Base-by-base conservation (phyloP, 1,140 invertebrate species). In the Grapholita molesta region DNA sequence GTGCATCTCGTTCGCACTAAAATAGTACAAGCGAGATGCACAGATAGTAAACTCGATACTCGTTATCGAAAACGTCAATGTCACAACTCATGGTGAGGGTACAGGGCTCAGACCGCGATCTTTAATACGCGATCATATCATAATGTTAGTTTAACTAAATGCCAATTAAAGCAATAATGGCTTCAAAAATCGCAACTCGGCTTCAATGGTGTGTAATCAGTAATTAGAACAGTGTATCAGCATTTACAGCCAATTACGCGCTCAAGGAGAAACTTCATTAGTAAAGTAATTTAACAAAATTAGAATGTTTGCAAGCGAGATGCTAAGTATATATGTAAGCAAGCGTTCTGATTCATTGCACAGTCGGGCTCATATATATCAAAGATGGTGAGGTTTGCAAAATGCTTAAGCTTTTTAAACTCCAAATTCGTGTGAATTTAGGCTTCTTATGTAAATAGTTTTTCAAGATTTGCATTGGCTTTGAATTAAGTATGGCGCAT, bases 261-360 rank as follows among this genome's bases (percentile, higher is more conserved):
- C 61, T 18, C 67, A 71, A 78, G 79, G 77, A 80, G 77, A 30
- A 28, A 79, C 82, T 80, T 76, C 75, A 83, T 86, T 85, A 84
- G 77, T 81, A 68, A 71, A 78, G 73, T 78, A 80, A 79, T 82
- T 72, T 77, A 67, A 68, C 66, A 73, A 35, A 75, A 72, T 75
- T 75, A 73, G 73, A 73, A 28, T 24, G 42, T 70, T 65, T 57
- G 55, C 69, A 82, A 80, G 82, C 79, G 76, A 73, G 76, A 72
- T 78, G 81, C 84, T 89, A 89, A 89, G 86, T 86, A 80, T 83
- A 88, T n/a, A n/a, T n/a, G n/a, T n/a, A 80, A 84, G 76, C 82
- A 85, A 85, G 79, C 77, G 76, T 77, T 76, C 74, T 85, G 80
- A 85, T 66, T 81, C 82, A 85, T 81, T 74, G 69, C 72, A 48